Evolutionary conservation across 2,797 vertebrate genomes (phyloP).

Genomic region (Pipistrellus pipistrellus): DNA sequence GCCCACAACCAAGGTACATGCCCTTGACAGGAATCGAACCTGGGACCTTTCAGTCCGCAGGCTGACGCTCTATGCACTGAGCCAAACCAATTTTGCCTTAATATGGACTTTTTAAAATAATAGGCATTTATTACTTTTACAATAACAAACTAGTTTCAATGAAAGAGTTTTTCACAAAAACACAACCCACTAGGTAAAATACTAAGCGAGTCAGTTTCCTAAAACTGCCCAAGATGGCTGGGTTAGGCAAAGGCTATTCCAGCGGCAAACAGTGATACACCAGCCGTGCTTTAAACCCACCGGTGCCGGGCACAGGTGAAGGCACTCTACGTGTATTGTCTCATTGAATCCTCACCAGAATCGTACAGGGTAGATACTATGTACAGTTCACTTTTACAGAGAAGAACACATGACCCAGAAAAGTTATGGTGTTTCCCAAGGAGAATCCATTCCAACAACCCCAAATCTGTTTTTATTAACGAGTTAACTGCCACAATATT

Average conservation of each 20-base stretch:
- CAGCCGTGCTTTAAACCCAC: neutral
- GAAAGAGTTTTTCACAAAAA: neutral
- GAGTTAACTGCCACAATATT: no score
- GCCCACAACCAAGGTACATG: no score
- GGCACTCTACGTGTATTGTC: fast-evolving
- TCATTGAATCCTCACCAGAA: neutral
- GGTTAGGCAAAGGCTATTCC: neutral
- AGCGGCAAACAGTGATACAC: fast-evolving
- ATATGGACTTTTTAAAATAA: neutral
- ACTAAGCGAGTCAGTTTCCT: neutral
- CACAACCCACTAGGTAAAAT: neutral
- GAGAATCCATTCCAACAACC: neutral
- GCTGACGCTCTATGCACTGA: no score
- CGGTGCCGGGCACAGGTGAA: neutral
- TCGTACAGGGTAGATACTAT: fast-evolving
- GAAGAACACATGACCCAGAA: neutral
- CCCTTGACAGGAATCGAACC: no score
- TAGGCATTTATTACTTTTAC: neutral
- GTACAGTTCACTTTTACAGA: neutral
- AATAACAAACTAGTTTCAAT: constrained; percentile 15
- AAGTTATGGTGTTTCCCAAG: neutral
- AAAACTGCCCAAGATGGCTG: neutral
- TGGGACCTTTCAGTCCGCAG: no score
- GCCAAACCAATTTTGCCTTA: neutral
- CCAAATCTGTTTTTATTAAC: neutral